These are phyloP conservation scores for Synanthedon formicaeformis DNA, from an alignment of 2,888 invertebrate genomes.

Conservation along the genomic window DNA sequence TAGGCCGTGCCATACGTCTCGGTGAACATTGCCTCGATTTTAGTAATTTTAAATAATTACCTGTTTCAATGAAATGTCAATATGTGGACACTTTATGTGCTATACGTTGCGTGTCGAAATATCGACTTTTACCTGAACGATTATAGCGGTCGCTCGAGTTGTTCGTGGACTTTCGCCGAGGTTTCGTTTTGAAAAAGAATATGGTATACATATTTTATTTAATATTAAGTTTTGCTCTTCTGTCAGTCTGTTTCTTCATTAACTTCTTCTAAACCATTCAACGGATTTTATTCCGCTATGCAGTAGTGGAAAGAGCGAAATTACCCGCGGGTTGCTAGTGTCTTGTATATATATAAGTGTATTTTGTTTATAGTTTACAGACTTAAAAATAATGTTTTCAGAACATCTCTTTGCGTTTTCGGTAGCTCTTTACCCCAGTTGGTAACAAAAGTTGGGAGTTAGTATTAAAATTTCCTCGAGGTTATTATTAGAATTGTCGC, in stretches of 20 bases:
- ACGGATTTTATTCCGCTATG: no score
- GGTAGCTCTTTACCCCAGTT: slow-evolving; percentile 15
- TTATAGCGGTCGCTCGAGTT: slow-evolving; percentile 12
- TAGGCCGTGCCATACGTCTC: no score
- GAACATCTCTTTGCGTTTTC: neutral
- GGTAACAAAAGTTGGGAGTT: slow-evolving; percentile 15
- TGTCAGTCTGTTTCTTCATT: no score
- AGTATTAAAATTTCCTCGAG: slow-evolving; percentile 10
- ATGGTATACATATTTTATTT: slow-evolving; percentile 16
- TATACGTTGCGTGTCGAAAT: slow-evolving; percentile 20
- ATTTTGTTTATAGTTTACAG: no score
- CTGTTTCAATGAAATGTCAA: slow-evolving; percentile 13
- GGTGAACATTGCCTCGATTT: no score
- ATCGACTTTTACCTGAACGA: slow-evolving; percentile 19
- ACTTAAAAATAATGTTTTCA: no score
- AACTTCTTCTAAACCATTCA: no score
- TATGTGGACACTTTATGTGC: slow-evolving; percentile 19
- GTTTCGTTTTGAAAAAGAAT: slow-evolving; percentile 22
- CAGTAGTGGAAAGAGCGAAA: no score
- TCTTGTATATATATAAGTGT: no score
- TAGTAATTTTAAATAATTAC: no score
- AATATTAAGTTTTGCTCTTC: no score
- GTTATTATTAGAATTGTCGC: slow-evolving; percentile 43
- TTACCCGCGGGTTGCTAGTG: no score
- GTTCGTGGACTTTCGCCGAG: slow-evolving; percentile 19